phyloP scores from a whole-genome alignment of 2,113 vertebrate genomes.

The Lagopus leucura region DNA sequence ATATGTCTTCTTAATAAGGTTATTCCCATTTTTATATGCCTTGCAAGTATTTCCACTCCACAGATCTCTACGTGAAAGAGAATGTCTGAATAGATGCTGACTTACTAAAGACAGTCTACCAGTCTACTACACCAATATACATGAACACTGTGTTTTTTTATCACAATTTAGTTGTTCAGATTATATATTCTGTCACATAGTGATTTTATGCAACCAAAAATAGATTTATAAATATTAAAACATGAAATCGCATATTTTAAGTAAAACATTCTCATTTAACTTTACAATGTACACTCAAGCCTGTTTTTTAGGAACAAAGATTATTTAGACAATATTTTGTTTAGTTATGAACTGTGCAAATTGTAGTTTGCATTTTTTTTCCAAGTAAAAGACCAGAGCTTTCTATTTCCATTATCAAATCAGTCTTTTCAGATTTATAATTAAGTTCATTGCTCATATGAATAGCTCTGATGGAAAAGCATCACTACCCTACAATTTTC shows the following conservation, averaged over 20 bases:
- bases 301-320: background rate
- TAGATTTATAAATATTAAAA: constrained; percentile 10
- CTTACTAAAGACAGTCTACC: background rate
- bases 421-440: background rate
- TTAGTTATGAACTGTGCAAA: background rate
- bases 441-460: background rate
- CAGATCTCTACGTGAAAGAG: background rate
- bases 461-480: background rate
- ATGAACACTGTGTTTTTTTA: background rate
- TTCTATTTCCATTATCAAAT: background rate
- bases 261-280: background rate
- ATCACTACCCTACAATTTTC: background rate
- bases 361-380: background rate
- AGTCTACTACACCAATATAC: background rate
- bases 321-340: background rate
- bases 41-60: background rate
- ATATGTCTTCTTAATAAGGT: background rate
- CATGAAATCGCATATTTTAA: background rate
- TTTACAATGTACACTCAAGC: background rate
- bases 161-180: background rate
- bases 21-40: background rate
- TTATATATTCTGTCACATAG: background rate
- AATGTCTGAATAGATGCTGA: background rate
- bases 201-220: background rate
- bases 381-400: background rate